Base-by-base conservation (phyloP, 1,140 invertebrate species). In the Lerema accius region DNA sequence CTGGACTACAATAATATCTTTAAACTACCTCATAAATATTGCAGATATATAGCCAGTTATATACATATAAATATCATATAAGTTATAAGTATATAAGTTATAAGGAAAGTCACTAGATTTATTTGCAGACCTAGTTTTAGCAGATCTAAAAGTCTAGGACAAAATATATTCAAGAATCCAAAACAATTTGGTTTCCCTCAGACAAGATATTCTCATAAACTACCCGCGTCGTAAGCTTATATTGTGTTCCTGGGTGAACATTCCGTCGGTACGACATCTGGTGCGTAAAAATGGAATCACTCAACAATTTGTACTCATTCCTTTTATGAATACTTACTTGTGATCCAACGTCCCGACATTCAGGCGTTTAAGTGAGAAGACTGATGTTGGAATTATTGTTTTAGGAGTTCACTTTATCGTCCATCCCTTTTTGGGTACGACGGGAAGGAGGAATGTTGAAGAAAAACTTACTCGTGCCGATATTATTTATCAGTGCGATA, bases 211-310 rank as follows among this genome's bases (percentile, higher is more conserved):
- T 55, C 19, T 55, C 50, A 55, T 55, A 55, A 26, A 28, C 13
- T 42, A 17, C 4, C 11, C 51, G 9, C 9, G 19, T 5, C 19
- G 19, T 13, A 16, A 13, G 37, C 17, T 55, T 56, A 56, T 56
- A 55, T 55, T 55, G 50, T 56, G 26, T 43, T 56, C 53, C 23
- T 45, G 40, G 11, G 10, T 43, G 23, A 45, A 45, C 40, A 16
- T 45, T 56, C 10, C 40, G 23, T 26, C 14, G 16, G 40, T 56
- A 56, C 23, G 23, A 45, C 40, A 56, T 56, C 26, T 56, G 40
- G 40, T 45, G 53, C 40, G 53, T 56, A 32, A 56, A 56, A 45
- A 56, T 45, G 43, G 53, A 45, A 58, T 58, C 39, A 28, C 53
- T 58, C 26, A 32, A 40, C 49, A 53, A 13, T 53, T 40, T 53